phyloP scores from a whole-genome alignment of 2,888 invertebrate genomes.

The Lycocerus yunnanus region DNA sequence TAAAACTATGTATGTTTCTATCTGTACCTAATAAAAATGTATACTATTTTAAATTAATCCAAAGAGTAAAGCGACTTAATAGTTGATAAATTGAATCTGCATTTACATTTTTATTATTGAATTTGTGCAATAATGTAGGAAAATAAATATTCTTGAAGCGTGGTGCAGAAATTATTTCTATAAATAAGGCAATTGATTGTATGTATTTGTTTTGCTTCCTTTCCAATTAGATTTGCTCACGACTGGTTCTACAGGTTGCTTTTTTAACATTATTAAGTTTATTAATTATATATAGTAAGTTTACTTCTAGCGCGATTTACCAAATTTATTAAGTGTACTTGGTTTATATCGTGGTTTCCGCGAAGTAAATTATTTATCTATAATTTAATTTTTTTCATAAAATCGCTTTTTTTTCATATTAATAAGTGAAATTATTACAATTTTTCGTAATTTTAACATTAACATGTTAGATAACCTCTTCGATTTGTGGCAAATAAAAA shows the following conservation, averaged over 20 bases:
- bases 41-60: not conserved
- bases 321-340: constrained; percentile 35
- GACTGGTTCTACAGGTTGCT: constrained; percentile 28
- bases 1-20: too few relatives aligned
- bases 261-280: constrained; percentile 36
- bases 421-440: not conserved
- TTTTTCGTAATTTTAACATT: too few relatives aligned
- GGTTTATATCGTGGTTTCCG: constrained; percentile 29
- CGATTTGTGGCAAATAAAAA: not conserved
- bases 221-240: constrained; percentile 27
- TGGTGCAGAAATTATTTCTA: constrained; percentile 19
- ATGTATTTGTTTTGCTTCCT: constrained; percentile 21
- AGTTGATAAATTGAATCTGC: not conserved
- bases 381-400: not conserved
- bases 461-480: too few relatives aligned
- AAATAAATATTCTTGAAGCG: constrained; percentile 5
- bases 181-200: constrained; percentile 23
- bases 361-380: not conserved
- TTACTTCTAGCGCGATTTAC: constrained; percentile 32
- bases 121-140: not conserved
- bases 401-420: not conserved
- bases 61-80: not conserved
- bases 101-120: not conserved
- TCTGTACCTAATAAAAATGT: too few relatives aligned
- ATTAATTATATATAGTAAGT: constrained; percentile 37